Conservation (phyloP, 2,113 vertebrate genomes). For the Chaetorhynchus papuensis region DNA sequence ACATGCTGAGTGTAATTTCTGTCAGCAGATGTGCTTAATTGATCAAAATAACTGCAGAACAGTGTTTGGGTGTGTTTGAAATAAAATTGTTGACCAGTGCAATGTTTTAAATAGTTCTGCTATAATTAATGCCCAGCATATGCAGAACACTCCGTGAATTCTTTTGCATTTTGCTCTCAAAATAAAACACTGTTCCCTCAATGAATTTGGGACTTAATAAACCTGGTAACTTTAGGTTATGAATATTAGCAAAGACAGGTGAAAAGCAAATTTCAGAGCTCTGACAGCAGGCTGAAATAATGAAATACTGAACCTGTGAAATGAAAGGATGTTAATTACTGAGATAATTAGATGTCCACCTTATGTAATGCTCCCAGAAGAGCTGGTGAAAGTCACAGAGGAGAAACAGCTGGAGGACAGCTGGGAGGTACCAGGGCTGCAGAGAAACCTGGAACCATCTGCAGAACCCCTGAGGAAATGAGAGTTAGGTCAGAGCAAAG, state of each 20-base stretch:
- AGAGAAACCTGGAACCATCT: neutral
- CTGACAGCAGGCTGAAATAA: neutral
- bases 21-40: neutral
- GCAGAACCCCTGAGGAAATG: neutral
- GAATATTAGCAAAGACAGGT: neutral
- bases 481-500: neutral
- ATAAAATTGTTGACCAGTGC: neutral
- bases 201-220: neutral
- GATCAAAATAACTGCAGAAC: neutral
- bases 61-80: neutral
- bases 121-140: neutral
- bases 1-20: neutral
- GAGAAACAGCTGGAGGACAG: neutral
- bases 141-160: neutral
- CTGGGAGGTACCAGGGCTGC: neutral
- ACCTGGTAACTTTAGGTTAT: neutral
- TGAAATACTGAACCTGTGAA: neutral
- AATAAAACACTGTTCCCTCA: neutral
- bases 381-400: neutral
- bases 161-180: neutral
- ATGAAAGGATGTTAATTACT: neutral
- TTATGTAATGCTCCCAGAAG: neutral
- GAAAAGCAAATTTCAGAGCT: neutral
- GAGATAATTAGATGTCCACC: neutral
- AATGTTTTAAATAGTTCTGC: neutral